These are phyloP conservation scores for Puntigrus tetrazona DNA, from an alignment of 2,113 vertebrate genomes.

Conservation along the genomic window DNA sequence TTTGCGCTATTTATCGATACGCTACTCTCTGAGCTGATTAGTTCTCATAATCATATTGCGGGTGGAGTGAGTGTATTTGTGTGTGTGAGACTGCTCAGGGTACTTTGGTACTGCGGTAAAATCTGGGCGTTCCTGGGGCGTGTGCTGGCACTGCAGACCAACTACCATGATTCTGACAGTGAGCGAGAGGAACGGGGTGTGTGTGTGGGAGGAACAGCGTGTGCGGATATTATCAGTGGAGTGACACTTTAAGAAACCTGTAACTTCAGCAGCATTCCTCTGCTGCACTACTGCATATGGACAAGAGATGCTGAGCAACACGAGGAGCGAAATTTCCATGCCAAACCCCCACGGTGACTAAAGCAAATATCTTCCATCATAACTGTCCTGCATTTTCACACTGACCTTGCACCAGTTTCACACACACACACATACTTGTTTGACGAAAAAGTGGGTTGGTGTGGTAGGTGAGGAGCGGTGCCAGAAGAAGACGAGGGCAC, in stretches of 20 bases:
- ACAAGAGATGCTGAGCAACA: not conserved
- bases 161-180: conserved; percentile 34
- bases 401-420: conserved; percentile 22
- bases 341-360: conserved; percentile 2
- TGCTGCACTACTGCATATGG: not conserved
- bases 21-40: not conserved
- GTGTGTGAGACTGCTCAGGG: conserved; percentile 43
- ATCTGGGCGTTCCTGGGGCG: conserved; percentile 48
- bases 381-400: not conserved
- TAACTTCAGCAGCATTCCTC: conserved; percentile 22
- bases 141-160: conserved; percentile 50
- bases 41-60: not conserved
- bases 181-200: conserved; percentile 4
- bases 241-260: conserved; percentile 8
- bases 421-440: conserved; percentile 6
- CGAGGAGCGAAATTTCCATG: not conserved
- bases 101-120: conserved; percentile 52
- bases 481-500: not conserved
- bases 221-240: conserved; percentile 12
- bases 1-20: not conserved
- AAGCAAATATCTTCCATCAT: conserved; percentile 21
- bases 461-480: conserved; percentile 32
- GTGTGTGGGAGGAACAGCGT: not conserved
- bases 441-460: not conserved
- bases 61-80: not conserved